Conservation (phyloP, 2,113 vertebrate species). For the Hiodon tergisus region DNA sequence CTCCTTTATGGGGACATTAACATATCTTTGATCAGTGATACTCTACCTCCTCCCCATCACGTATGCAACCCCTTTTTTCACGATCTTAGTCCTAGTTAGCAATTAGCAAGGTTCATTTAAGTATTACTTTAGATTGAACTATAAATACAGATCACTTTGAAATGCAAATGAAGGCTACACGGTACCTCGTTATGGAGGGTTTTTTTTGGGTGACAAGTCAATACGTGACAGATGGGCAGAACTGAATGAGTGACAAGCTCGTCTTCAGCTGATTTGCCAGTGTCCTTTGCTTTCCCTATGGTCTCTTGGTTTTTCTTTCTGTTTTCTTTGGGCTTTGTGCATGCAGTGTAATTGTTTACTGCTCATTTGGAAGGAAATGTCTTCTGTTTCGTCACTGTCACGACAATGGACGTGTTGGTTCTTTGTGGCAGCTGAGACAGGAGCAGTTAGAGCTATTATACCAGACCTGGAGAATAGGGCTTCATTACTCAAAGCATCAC, state of each 20-base stretch:
- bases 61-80: slow-evolving; percentile 33
- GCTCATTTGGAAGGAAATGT: slow-evolving; percentile 51
- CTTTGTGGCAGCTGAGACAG: slow-evolving; percentile 2
- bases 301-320: slow-evolving; percentile 18
- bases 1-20: slow-evolving; percentile 53
- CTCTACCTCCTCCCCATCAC: slow-evolving; percentile 46
- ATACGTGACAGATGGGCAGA: slow-evolving; percentile 25
- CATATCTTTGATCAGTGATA: slow-evolving; percentile 60
- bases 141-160: slow-evolving; percentile 62
- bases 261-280: too few relatives aligned
- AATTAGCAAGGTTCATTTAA: slow-evolving; percentile 62
- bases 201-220: slow-evolving; percentile 42
- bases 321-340: slow-evolving; percentile 42
- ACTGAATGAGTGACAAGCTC: slow-evolving; percentile 19
- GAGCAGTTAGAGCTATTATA: slow-evolving; percentile 11
- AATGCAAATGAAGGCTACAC: slow-evolving; percentile 59
- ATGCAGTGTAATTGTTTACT: slow-evolving; percentile 54
- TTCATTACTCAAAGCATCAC: slow-evolving; percentile 25
- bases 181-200: background rate
- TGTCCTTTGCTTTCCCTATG: slow-evolving; percentile 32
- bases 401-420: slow-evolving; percentile 48
- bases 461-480: background rate
- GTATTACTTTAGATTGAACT: slow-evolving; percentile 62
- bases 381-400: slow-evolving; percentile 42
- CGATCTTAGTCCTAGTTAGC: slow-evolving; percentile 63